Percentiles rank a stretch among this genome's conserved stretches.
Conservation (phyloP, 2,113 vertebrate species). For the Cisticola juncidis region DNA sequence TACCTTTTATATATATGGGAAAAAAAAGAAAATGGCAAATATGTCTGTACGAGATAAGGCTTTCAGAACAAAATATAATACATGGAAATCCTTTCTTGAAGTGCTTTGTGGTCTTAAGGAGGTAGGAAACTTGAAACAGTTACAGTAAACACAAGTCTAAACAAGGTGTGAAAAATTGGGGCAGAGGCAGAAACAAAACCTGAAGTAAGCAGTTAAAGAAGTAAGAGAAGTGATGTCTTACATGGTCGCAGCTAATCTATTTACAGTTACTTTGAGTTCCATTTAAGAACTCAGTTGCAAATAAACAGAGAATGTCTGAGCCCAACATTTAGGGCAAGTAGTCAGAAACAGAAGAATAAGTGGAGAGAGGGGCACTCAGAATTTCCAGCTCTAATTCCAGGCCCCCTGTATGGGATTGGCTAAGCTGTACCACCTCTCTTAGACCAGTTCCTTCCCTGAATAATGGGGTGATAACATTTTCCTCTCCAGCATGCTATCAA, state of each 20-base stretch:
- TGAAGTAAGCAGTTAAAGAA: constrained; percentile 2
- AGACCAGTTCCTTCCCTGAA: not conserved
- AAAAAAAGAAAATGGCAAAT: constrained; percentile 70
- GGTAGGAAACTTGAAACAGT: constrained; percentile 70
- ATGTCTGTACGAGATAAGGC: constrained; percentile 76
- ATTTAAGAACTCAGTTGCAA: not conserved
- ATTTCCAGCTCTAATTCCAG: not conserved
- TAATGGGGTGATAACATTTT: not conserved
- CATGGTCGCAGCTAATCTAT: constrained; percentile 9
- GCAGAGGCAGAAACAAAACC: not conserved
- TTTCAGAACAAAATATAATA: constrained; percentile 76
- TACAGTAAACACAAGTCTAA: constrained; percentile 65
- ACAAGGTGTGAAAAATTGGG: constrained; percentile 70
- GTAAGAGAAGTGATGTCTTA: not conserved
- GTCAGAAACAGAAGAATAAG: not conserved
- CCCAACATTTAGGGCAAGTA: not conserved
- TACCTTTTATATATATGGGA: constrained; percentile 6
- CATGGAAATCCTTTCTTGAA: constrained; percentile 78
- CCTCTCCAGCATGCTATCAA: not conserved
- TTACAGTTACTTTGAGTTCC: constrained; percentile 1
- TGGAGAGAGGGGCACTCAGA: not conserved
- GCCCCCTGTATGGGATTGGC: not conserved
- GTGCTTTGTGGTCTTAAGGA: constrained; percentile 71
- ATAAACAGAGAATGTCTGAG: not conserved
- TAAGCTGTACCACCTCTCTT: not conserved